A percentile compares a stretch with the other conserved stretches of the same genome.
Evolutionary conservation across 2,113 vertebrate genomes (phyloP).

Genomic region (Cavia aperea): DNA sequence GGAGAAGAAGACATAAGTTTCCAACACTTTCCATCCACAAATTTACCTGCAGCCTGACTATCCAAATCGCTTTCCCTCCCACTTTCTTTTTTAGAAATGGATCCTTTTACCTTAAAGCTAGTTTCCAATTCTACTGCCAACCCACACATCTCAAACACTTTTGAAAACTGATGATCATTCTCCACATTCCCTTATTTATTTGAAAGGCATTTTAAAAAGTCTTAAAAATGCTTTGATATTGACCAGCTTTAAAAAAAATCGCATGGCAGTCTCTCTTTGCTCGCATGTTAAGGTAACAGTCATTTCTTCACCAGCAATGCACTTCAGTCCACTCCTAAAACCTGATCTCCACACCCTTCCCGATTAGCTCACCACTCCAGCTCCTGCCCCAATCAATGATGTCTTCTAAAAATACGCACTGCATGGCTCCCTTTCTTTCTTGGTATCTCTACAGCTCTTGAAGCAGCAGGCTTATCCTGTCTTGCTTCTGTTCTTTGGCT

Average conservation of each 20-base stretch:
- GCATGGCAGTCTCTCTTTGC: background rate
- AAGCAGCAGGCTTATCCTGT: background rate
- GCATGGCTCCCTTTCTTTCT: background rate
- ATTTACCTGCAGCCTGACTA: background rate
- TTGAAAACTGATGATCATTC: background rate
- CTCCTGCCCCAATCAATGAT: background rate
- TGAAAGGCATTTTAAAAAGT: background rate
- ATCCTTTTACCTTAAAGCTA: background rate
- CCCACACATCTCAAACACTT: background rate
- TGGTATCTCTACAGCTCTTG: background rate
- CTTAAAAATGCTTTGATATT: background rate
- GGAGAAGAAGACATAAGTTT: slow-evolving; percentile 11
- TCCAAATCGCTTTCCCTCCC: background rate
- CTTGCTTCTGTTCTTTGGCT: background rate
- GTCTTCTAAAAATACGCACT: background rate
- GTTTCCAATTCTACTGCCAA: slow-evolving; percentile 4
- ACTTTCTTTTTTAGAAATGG: background rate
- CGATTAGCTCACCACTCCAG: background rate
- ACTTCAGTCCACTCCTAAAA: background rate
- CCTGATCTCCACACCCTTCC: no score
- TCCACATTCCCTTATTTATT: background rate
- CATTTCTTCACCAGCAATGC: background rate
- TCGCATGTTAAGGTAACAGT: background rate
- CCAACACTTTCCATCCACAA: background rate
- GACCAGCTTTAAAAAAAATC: background rate